Conservation (phyloP, 2,797 vertebrate species). For the Halcyon badia region DNA sequence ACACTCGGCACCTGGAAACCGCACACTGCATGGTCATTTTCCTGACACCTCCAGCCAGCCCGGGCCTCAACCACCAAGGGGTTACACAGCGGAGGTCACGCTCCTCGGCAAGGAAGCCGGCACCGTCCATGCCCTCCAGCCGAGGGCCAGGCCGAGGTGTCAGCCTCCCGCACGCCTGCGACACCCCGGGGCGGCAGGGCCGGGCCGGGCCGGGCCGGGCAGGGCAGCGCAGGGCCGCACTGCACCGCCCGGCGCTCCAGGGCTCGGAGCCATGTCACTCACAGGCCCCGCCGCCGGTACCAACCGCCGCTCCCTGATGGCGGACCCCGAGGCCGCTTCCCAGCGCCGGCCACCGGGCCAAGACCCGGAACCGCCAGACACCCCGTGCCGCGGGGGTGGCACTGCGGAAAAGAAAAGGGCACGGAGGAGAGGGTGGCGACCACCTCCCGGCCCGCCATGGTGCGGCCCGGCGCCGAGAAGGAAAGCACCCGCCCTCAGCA, state of each 20-base stretch:
- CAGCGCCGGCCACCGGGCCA: too few relatives aligned
- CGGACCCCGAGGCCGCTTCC: too few relatives aligned
- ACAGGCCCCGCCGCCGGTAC: too few relatives aligned
- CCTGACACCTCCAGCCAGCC: neutral
- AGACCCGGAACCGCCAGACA: neutral
- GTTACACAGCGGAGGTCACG: neutral
- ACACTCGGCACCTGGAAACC: neutral
- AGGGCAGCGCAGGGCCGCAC: too few relatives aligned
- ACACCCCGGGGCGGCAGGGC: too few relatives aligned
- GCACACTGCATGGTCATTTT: neutral
- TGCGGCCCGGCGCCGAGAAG: neutral
- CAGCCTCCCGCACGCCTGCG: neutral
- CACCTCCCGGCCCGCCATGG: too few relatives aligned
- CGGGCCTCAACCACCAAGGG: neutral
- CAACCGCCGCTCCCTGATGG: neutral
- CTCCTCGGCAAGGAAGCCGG: too few relatives aligned
- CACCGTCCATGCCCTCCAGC: too few relatives aligned
- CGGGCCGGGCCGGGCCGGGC: too few relatives aligned
- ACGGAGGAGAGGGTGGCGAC: rapidly evolving
- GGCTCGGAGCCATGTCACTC: neutral
- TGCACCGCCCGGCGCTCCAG: neutral
- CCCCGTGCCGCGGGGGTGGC: rapidly evolving
- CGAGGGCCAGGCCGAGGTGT: rapidly evolving
- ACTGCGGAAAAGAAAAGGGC: neutral
- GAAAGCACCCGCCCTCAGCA: neutral